A percentile compares a stretch with the other conserved stretches of the same genome.
These are phyloP conservation scores for Poeciliopsis turrubarensis DNA, from an alignment of 2,113 vertebrate genomes.

Conservation along the genomic window DNA sequence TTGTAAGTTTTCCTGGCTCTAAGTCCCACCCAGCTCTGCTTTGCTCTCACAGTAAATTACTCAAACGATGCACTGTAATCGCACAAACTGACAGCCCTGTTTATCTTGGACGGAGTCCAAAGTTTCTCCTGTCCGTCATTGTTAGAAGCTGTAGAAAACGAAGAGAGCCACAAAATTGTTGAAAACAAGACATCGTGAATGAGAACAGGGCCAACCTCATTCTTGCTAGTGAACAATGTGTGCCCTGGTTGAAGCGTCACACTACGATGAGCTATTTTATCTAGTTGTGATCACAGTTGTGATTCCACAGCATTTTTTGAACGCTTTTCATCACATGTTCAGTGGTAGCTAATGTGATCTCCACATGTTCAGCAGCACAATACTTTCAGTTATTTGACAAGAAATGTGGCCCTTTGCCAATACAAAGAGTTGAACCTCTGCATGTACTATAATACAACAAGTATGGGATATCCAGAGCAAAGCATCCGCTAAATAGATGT, in stretches of 20 bases:
- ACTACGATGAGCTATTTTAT: slow-evolving; percentile 1
- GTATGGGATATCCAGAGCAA: neutral
- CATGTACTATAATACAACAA: slow-evolving; percentile 10
- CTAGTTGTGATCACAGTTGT: slow-evolving; percentile 43
- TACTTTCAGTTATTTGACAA: slow-evolving; percentile 46
- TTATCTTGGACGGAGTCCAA: slow-evolving; percentile 54
- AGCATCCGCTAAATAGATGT: neutral
- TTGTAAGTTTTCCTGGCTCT: slow-evolving; percentile 29
- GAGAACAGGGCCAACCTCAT: neutral
- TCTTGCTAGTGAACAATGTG: slow-evolving; percentile 1
- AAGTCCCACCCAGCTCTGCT: slow-evolving; percentile 49
- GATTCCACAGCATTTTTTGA: slow-evolving; percentile 36
- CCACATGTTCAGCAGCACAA: slow-evolving; percentile 43
- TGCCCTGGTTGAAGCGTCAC: slow-evolving; percentile 19
- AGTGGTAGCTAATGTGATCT: slow-evolving; percentile 41
- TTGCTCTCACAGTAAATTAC: slow-evolving; percentile 46
- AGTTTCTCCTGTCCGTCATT: slow-evolving; percentile 43
- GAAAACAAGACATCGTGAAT: slow-evolving; percentile 9
- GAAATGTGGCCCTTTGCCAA: slow-evolving; percentile 48
- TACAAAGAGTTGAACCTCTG: slow-evolving; percentile 37
- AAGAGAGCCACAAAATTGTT: slow-evolving; percentile 45
- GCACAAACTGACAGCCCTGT: slow-evolving; percentile 47
- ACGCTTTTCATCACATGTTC: slow-evolving; percentile 48
- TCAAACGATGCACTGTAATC: slow-evolving; percentile 51
- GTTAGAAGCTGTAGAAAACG: neutral